These are phyloP conservation scores for Odocoileus hemionus DNA, from an alignment of 2,113 vertebrate species.

Conservation along the genomic window DNA sequence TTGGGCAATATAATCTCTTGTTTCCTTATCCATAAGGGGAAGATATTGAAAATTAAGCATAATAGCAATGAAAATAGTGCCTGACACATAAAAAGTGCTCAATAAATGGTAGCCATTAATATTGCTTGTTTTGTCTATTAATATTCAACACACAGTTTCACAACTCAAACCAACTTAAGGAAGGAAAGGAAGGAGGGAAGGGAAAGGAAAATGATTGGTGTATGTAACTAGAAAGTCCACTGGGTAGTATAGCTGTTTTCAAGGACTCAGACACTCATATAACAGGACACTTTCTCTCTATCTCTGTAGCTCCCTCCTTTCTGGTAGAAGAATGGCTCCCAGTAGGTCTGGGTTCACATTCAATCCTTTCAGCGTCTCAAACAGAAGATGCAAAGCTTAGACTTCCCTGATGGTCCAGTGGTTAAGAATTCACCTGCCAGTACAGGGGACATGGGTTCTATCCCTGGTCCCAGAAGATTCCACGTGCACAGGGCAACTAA, in stretches of 20 bases:
- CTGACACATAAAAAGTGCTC: neutral
- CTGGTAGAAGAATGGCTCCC: no score
- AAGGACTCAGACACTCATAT: neutral
- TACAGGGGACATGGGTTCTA: neutral
- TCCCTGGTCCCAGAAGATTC: neutral
- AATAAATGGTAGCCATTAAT: neutral
- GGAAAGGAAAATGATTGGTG: neutral
- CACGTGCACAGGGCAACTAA: neutral
- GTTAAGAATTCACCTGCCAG: neutral
- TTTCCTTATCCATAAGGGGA: neutral
- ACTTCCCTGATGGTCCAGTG: neutral
- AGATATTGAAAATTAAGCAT: neutral
- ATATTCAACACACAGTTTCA: neutral
- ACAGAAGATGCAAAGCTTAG: neutral
- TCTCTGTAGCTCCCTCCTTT: neutral
- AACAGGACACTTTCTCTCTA: neutral
- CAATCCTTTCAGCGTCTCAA: neutral
- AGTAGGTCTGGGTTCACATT: neutral
- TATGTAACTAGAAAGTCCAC: neutral
- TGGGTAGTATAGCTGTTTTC: neutral
- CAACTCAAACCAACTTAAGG: neutral
- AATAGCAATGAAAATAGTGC: neutral
- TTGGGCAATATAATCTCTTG: neutral
- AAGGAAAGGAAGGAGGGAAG: neutral
- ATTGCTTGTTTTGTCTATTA: neutral